phyloP scores from a whole-genome alignment of 1,140 invertebrate species.

The Danaus melanippus region DNA sequence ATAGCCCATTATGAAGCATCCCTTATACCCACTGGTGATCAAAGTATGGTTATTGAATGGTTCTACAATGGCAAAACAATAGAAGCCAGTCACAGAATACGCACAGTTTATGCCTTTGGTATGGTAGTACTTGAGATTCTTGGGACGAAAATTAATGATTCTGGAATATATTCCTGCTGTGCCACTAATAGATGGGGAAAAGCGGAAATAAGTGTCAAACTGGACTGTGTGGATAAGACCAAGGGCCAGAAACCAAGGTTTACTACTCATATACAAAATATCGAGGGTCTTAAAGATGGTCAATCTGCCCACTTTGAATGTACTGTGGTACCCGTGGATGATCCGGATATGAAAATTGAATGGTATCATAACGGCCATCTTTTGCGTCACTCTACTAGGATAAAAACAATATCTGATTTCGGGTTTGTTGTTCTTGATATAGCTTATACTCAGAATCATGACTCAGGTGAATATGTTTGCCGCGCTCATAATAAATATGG shows the following conservation, averaged over 20 bases:
- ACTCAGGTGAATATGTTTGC: conserved; percentile 94
- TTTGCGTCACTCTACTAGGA: conserved; percentile 89
- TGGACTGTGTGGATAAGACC: conserved; percentile 88
- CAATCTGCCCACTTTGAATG: conserved; percentile 95
- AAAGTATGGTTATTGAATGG: conserved; percentile 98
- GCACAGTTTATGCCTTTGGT: conserved; percentile 94
- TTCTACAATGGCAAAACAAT: conserved; percentile 93
- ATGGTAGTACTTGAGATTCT: conserved; percentile 96
- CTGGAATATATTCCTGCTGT: conserved; percentile 88
- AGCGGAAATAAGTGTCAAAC: conserved; percentile 87
- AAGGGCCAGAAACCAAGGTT: conserved; percentile 91
- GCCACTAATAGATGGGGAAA: conserved; percentile 91
- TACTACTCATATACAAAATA: conserved; percentile 85
- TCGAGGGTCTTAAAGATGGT: conserved; percentile 90
- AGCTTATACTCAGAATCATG: conserved; percentile 93
- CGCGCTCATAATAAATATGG: conserved; percentile 92
- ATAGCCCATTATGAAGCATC: conserved; percentile 96
- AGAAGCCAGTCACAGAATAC: conserved; percentile 89
- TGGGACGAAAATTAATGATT: conserved; percentile 90
- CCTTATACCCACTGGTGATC: conserved; percentile 93
- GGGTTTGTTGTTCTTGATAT: conserved; percentile 97
- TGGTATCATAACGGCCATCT: conserved; percentile 96
- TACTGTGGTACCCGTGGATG: conserved; percentile 91
- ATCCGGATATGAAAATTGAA: conserved; percentile 94
- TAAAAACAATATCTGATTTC: conserved; percentile 96